A percentile compares a stretch with the other conserved stretches of the same genome.
phyloP scores from a whole-genome alignment of 2,797 vertebrate species.

The Oophaga sylvatica region DNA sequence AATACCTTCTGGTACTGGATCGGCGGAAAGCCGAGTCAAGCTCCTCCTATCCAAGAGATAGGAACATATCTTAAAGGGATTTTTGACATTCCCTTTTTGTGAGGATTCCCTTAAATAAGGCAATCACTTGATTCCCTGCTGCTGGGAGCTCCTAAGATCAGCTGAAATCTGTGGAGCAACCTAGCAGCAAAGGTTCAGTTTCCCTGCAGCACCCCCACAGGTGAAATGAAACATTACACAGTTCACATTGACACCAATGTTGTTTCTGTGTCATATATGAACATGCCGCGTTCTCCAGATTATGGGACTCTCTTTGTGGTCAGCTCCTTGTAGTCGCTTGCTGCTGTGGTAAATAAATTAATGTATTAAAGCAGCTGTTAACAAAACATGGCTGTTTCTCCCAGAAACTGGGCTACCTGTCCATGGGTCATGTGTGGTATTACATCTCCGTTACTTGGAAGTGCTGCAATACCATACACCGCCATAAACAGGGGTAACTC shows the following conservation, averaged over 20 bases:
- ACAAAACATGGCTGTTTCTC: not conserved
- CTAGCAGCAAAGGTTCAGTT: not conserved
- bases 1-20: not conserved
- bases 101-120: not conserved
- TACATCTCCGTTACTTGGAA: not conserved
- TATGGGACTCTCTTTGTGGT: not conserved
- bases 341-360: not conserved
- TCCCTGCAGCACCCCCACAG: not conserved
- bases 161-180: too few relatives aligned
- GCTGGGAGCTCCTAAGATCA: not conserved
- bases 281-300: not conserved
- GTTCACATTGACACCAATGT: not conserved
- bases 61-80: not conserved
- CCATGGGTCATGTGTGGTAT: not conserved
- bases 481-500: not conserved
- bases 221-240: not conserved
- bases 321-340: too few relatives aligned
- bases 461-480: not conserved
- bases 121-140: not conserved
- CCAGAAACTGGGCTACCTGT: not conserved
- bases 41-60: conserved; percentile 11
- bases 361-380: not conserved
- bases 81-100: not conserved
- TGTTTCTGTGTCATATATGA: not conserved
- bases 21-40: conserved; percentile 9